Evolutionary conservation across 2,113 vertebrate genomes (phyloP).

Genomic region (Danionella cerebrum): DNA sequence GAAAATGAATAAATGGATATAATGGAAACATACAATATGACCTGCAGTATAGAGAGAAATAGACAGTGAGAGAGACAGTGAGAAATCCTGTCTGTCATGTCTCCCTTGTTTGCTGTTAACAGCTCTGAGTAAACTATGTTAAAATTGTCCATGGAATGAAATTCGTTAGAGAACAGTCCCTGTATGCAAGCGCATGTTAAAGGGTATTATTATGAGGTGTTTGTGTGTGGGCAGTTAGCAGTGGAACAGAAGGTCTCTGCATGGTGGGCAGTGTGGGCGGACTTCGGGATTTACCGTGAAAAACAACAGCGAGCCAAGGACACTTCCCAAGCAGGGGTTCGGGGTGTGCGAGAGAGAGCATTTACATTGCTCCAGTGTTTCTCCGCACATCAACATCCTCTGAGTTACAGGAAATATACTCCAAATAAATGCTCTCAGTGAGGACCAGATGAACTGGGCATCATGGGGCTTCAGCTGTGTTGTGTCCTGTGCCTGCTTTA

Average conservation of each 20-base stretch:
- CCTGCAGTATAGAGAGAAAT: too few species aligned
- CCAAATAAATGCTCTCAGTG: not conserved
- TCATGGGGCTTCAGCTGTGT: slow-evolving; percentile 28
- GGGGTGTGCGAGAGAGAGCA: slow-evolving; percentile 12
- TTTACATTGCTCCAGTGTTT: not conserved
- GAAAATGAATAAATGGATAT: too few species aligned
- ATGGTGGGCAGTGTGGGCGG: slow-evolving; percentile 68
- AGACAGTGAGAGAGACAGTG: too few species aligned
- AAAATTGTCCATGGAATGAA: too few species aligned
- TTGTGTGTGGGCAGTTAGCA: slow-evolving; percentile 47
- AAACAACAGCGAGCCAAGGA: slow-evolving; percentile 67
- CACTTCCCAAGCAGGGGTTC: slow-evolving; percentile 60
- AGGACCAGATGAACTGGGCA: slow-evolving; percentile 18
- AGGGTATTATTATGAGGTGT: not conserved
- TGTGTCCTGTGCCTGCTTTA: slow-evolving; percentile 8
- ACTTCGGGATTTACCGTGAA: slow-evolving; percentile 71
- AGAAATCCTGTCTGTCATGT: too few species aligned
- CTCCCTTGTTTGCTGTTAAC: too few species aligned
- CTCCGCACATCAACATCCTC: not conserved
- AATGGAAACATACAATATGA: too few species aligned
- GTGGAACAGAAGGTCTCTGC: slow-evolving; percentile 75
- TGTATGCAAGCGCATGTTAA: not conserved
- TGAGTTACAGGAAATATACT: too few species aligned
- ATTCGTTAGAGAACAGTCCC: too few species aligned
- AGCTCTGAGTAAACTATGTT: too few species aligned